Evolutionary conservation across 2,888 invertebrate genomes (phyloP).

Genomic region (Cryptus viduatorius): DNA sequence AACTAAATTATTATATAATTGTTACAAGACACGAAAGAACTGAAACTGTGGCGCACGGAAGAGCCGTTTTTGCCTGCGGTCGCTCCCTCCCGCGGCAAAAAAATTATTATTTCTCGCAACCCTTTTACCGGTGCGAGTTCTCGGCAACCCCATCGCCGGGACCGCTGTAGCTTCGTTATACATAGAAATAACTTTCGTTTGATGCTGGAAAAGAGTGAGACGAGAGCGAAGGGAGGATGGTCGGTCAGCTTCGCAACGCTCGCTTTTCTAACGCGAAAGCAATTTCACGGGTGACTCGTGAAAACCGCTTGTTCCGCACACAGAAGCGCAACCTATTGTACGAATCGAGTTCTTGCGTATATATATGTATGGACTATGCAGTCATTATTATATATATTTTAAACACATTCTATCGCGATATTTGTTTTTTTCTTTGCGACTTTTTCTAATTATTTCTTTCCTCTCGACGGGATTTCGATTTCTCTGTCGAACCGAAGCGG

Average conservation of each 20-base stretch:
- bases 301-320: constrained; percentile 29
- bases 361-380: background rate
- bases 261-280: constrained; percentile 53
- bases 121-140: constrained; percentile 49
- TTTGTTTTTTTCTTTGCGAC: constrained; percentile 4
- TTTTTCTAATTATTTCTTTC: background rate
- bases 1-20: constrained; percentile 10
- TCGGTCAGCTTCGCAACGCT: constrained; percentile 43
- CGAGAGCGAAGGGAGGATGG: constrained; percentile 34
- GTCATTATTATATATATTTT: background rate
- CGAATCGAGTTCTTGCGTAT: background rate
- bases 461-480: background rate
- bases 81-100: constrained; percentile 34
- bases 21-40: constrained; percentile 12
- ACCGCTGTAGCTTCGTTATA: constrained; percentile 15
- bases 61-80: constrained; percentile 51
- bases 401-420: background rate
- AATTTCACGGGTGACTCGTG: constrained; percentile 64
- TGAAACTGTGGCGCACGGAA: constrained; percentile 37
- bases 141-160: background rate
- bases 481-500: background rate
- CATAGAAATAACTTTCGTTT: constrained; percentile 52
- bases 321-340: constrained; percentile 17
- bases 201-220: constrained; percentile 41
- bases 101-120: constrained; percentile 63